Percentiles rank a stretch among this genome's conserved stretches.
phyloP scores from a whole-genome alignment of 35 echinoderm and acorn worm species.

The Apostichopus californicus region DNA sequence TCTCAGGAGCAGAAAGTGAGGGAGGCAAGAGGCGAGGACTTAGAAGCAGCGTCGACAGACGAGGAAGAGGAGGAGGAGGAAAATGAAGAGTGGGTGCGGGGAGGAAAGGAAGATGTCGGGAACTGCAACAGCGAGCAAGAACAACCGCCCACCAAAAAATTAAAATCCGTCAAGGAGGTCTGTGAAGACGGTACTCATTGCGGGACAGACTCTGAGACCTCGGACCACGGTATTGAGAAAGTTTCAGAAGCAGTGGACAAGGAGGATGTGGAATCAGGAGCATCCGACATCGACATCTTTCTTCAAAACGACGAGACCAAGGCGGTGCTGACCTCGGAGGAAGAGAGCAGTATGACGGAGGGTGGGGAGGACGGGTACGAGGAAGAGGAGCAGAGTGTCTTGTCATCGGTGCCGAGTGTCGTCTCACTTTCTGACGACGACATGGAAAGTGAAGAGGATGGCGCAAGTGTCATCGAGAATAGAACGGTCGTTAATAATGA shows the following conservation, averaged over 20 bases:
- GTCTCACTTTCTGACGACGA: constrained; percentile 31
- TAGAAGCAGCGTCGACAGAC: constrained; percentile 40
- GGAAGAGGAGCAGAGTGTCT: constrained; percentile 15
- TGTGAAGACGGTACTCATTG: constrained; percentile 40
- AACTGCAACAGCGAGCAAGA: not conserved
- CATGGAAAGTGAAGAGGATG: not conserved
- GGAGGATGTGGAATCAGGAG: not conserved
- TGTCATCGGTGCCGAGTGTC: constrained; percentile 17
- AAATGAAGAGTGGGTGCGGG: constrained; percentile 9
- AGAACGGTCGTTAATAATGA: not conserved
- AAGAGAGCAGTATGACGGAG: constrained; percentile 16
- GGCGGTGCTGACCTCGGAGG: constrained; percentile 11
- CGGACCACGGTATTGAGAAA: not conserved
- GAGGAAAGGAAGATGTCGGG: not conserved
- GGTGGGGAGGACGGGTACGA: not conserved
- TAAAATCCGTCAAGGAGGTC: not conserved
- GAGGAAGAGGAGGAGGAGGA: constrained; percentile 58
- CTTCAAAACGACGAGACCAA: not conserved
- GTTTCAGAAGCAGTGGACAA: not conserved
- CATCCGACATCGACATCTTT: constrained; percentile 4
- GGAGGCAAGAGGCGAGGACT: constrained; percentile 45
- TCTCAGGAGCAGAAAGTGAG: constrained; percentile 36
- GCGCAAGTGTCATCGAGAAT: no score
- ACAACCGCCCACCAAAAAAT: constrained; percentile 31
- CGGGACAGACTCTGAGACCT: constrained; percentile 29